Conservation (phyloP, 2,888 invertebrate genomes). For the Gari tellinella region DNA sequence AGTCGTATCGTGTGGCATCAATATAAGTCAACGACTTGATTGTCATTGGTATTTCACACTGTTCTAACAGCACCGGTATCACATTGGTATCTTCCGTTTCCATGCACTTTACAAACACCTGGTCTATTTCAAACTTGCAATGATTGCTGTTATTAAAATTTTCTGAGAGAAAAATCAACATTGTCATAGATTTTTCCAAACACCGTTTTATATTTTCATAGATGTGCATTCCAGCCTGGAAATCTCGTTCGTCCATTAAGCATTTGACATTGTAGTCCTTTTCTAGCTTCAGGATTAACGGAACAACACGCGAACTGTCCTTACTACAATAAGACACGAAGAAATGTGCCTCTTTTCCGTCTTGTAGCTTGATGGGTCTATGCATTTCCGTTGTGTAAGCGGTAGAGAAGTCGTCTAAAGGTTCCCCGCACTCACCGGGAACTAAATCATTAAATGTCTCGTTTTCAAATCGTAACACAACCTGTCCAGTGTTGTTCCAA, state of each 20-base stretch:
- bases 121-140: constrained; percentile 36
- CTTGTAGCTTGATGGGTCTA: no score
- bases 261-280: constrained; percentile 18
- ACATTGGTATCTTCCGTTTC: constrained; percentile 21
- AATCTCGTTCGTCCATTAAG: constrained; percentile 30
- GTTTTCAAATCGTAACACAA: no score
- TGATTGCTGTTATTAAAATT: constrained; percentile 28
- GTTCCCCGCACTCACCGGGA: no score
- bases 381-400: no score
- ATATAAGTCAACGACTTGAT: constrained; percentile 35
- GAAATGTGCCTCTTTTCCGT: constrained; percentile 28
- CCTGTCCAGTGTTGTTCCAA: no score
- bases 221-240: constrained; percentile 38
- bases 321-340: constrained; percentile 32
- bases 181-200: constrained; percentile 16
- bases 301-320: constrained; percentile 13
- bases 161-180: constrained; percentile 23
- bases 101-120: constrained; percentile 28
- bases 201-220: constrained; percentile 20
- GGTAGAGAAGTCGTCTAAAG: no score
- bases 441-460: no score
- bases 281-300: constrained; percentile 17
- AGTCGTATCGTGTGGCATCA: constrained; percentile 19
- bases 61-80: constrained; percentile 33
- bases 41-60: constrained; percentile 34